Percentiles rank a stretch among this genome's conserved stretches.
Evolutionary conservation across 2,888 invertebrate genomes (phyloP).

Genomic region (Shargacucullia verbasci): DNA sequence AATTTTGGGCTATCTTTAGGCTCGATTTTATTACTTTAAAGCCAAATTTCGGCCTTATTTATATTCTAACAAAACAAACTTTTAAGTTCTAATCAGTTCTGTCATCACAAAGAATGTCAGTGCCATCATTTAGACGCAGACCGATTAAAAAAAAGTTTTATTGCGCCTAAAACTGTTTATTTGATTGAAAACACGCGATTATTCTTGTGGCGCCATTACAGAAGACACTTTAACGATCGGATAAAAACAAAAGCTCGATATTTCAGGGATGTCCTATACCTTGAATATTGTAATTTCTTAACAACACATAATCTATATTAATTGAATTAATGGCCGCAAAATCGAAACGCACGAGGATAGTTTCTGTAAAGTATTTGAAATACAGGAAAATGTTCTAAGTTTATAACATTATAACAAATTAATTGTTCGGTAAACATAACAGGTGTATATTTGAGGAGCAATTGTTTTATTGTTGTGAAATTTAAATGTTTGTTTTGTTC

Average conservation of each 20-base stretch:
- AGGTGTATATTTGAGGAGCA: too few relatives aligned
- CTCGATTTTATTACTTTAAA: slow-evolving; percentile 5
- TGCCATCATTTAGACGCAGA: slow-evolving; percentile 11
- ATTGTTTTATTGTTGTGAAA: too few relatives aligned
- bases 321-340: slow-evolving; percentile 60
- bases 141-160: slow-evolving; percentile 19
- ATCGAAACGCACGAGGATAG: neutral
- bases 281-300: slow-evolving; percentile 61
- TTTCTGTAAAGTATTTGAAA: slow-evolving; percentile 52
- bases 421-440: too few relatives aligned
- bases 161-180: slow-evolving; percentile 37
- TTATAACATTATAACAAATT: too few relatives aligned
- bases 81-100: neutral
- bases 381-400: too few relatives aligned
- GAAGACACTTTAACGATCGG: slow-evolving; percentile 48
- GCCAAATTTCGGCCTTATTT: slow-evolving; percentile 14
- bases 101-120: slow-evolving; percentile 5
- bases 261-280: slow-evolving; percentile 42
- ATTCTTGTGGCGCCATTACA: slow-evolving; percentile 37
- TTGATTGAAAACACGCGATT: slow-evolving; percentile 45
- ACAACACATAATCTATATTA: slow-evolving; percentile 61
- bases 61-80: neutral
- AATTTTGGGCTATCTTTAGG: slow-evolving; percentile 22
- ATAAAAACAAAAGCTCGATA: slow-evolving; percentile 45
- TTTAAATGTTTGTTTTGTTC: too few relatives aligned